A percentile compares a stretch with the other conserved stretches of the same genome.
Evolutionary conservation across 2,888 invertebrate genomes (phyloP).

Genomic region (Petrolisthes manimaculis): DNA sequence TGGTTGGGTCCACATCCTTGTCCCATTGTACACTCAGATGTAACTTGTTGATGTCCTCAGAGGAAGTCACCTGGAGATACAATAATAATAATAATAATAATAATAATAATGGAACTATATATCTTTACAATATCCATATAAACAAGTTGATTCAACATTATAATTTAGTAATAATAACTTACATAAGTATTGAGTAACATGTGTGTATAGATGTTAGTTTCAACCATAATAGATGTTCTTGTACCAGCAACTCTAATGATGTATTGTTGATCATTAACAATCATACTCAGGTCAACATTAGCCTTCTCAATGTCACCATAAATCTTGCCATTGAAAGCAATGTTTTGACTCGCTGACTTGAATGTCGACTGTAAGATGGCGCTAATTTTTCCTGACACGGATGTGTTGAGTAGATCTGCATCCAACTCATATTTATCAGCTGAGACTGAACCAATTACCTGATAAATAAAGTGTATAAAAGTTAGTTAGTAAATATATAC

Average conservation of each 20-base stretch:
- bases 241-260: slow-evolving; percentile 38
- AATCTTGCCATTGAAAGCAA: not conserved
- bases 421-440: not conserved
- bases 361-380: not conserved
- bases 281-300: slow-evolving; percentile 17
- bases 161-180: not conserved
- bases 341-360: not conserved
- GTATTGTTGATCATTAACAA: slow-evolving; percentile 25
- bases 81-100: not conserved
- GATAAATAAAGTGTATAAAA: not conserved
- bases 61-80: not conserved
- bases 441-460: not conserved
- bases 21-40: slow-evolving; percentile 44
- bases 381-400: slow-evolving; percentile 21
- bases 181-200: slow-evolving; percentile 49
- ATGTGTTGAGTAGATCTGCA: slow-evolving; percentile 26
- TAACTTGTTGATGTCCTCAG: slow-evolving; percentile 17
- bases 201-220: slow-evolving; percentile 49
- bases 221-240: slow-evolving; percentile 24
- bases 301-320: slow-evolving; percentile 42
- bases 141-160: not conserved
- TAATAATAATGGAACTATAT: not conserved
- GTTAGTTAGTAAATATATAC: not conserved
- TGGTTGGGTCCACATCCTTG: slow-evolving; percentile 37
- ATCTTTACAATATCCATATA: not conserved